Evolutionary conservation across 2,797 vertebrate species (phyloP).

Genomic region (Poliocrania exsul): DNA sequence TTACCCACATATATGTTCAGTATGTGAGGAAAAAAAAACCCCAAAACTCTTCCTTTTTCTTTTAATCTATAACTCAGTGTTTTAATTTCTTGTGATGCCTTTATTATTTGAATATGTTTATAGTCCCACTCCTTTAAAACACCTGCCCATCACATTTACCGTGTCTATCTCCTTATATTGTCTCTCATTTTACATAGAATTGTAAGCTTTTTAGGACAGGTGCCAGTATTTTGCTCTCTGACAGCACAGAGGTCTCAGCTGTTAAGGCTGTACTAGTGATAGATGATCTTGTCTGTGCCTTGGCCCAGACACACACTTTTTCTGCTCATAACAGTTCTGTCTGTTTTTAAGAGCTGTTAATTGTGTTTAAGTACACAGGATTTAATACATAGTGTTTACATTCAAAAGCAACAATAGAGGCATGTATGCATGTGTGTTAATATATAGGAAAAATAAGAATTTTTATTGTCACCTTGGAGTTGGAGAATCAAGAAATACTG

Average conservation of each 20-base stretch:
- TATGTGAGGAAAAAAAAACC: background rate
- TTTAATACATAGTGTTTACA: background rate
- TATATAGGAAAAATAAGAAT: background rate
- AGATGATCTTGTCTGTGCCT: background rate
- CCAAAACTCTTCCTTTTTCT: background rate
- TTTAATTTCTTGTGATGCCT: background rate
- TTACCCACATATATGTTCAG: background rate
- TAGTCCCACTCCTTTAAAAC: background rate
- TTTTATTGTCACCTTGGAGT: background rate
- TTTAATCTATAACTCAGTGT: background rate
- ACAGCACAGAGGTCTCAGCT: background rate
- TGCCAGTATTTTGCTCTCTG: background rate
- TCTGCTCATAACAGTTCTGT: background rate
- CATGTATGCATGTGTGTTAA: background rate
- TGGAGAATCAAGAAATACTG: background rate
- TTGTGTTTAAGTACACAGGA: background rate
- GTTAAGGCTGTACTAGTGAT: background rate
- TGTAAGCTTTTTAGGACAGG: background rate
- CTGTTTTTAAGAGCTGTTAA: background rate
- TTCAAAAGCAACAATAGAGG: background rate
- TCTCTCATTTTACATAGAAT: background rate
- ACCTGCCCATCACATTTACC: background rate
- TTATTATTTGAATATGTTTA: background rate
- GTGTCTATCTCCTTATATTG: background rate
- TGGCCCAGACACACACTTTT: background rate